Evolutionary conservation across 2,113 vertebrate genomes (phyloP).

Genomic region (Grammomys dolichurus): DNA sequence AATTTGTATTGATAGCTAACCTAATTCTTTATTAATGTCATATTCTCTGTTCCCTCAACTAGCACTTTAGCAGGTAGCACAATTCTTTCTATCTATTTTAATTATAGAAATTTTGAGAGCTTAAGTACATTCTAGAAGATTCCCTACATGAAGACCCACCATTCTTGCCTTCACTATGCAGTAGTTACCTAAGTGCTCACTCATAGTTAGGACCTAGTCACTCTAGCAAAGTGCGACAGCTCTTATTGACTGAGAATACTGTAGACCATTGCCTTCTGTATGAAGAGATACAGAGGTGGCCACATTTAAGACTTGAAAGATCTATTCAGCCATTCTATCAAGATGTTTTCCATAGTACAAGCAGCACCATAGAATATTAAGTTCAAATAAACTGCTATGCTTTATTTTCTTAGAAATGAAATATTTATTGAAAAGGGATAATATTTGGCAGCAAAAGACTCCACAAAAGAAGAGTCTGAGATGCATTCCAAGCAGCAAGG

Average conservation of each 20-base stretch:
- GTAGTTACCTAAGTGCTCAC: neutral
- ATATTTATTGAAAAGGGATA: neutral
- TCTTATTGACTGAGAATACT: neutral
- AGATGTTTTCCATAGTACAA: neutral
- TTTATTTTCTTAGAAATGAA: conserved; percentile 16
- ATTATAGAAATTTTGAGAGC: neutral
- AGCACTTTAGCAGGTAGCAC: neutral
- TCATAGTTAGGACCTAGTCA: neutral
- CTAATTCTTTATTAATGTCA: neutral
- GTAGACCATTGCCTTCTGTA: neutral
- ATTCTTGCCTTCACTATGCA: neutral
- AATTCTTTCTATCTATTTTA: neutral
- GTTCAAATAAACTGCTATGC: neutral
- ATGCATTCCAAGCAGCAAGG: neutral
- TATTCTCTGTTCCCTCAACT: neutral
- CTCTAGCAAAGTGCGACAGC: neutral
- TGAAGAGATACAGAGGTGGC: neutral
- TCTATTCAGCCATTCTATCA: neutral
- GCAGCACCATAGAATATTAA: neutral
- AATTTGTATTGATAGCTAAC: neutral
- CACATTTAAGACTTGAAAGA: neutral
- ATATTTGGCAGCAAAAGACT: neutral
- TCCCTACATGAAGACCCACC: neutral
- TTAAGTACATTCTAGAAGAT: neutral
- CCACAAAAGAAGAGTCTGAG: neutral